Base-by-base conservation (phyloP, 2,888 invertebrate genomes). In the Micoletzkya japonica region DNA sequence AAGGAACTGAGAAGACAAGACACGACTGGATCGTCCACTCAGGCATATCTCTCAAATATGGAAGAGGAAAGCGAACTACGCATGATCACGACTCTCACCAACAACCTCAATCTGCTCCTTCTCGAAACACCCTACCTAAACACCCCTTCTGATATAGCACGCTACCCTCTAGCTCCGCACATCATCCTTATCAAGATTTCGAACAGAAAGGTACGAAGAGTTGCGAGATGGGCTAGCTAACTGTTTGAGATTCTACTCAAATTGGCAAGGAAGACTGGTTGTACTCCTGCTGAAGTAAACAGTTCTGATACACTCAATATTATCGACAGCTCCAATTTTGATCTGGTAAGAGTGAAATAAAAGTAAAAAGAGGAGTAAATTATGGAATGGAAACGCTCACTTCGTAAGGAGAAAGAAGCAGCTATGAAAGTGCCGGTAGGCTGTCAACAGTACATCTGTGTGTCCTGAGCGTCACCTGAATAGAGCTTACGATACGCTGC, bases 51-150 rank as follows among this genome's bases (percentile, higher is more conserved):
- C 52, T 6, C 24, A 64, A 52, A 64, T 17, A 26, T 34, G 30
- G n/a, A 26, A 2, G 75, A 76, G 20, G 74, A 74, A 30, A 58
- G 68, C 30, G 74, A 74, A 49, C 58, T 71, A 50, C 54, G 58
- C 24, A 32, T 75, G 49, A 77, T 79, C n/a, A 77, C 75, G 37
- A 52, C 71, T n/a, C 70, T 79, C 71, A 73, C 77, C 2, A 73
- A 77, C 26, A 73, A 73, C 28, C 50, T 77, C 10, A 73, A 73
- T 50, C 71, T 79, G 20, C 56, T 79, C 2, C 70, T 79, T 20
- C 76, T 79, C 10, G 76, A 79, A 39, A 71, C 76, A n/a, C 79
- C 79, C n/a, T 70, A 77, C 67, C 74, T 79, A 44, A 71, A 77
- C 32, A 74, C 75, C 10, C 79, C 79, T 4, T 66, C 71, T 49